These are phyloP conservation scores for fruit fly (Drosophila melanogaster) DNA, from an alignment of 1,140 invertebrate species.

Conservation along the genomic window DNA sequence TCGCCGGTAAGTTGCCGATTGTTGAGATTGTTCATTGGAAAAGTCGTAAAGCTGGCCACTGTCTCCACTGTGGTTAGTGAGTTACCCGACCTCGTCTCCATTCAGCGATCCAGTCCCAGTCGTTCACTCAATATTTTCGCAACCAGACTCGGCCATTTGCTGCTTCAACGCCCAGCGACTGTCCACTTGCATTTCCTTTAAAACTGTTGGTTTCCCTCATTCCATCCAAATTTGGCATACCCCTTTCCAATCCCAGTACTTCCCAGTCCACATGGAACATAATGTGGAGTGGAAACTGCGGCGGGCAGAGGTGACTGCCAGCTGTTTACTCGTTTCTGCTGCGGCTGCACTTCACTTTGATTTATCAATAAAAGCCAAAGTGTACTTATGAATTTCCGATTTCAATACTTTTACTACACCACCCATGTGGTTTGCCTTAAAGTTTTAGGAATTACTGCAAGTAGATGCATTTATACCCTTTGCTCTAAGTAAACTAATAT, in stretches of 20 bases:
- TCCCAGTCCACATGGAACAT: constrained; percentile 38
- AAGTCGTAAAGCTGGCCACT: constrained; percentile 61
- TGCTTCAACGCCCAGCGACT: constrained; percentile 7
- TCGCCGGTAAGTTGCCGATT: constrained; percentile 22
- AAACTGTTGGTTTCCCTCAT: constrained; percentile 3
- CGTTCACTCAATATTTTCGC: constrained; percentile 6
- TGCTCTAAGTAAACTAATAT: no score
- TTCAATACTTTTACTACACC: constrained; percentile 39
- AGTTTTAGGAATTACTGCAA: constrained; percentile 57
- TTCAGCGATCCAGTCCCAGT: not conserved
- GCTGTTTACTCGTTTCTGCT: constrained; percentile 34
- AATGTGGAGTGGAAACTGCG: not conserved
- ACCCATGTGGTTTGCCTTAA: constrained; percentile 46
- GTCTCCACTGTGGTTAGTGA: constrained; percentile 63
- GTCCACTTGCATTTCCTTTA: constrained; percentile 32
- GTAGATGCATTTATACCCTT: not conserved
- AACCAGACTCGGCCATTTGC: not conserved
- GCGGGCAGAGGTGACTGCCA: not conserved
- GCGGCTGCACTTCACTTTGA: constrained; percentile 65
- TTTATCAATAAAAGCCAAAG: constrained; percentile 73
- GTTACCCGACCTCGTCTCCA: constrained; percentile 19
- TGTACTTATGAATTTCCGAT: constrained; percentile 78
- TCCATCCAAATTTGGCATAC: constrained; percentile 18
- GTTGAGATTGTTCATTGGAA: constrained; percentile 34
- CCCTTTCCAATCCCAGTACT: not conserved